phyloP scores from a whole-genome alignment of 1,140 invertebrate species.

The Drosophila willistoni region DNA sequence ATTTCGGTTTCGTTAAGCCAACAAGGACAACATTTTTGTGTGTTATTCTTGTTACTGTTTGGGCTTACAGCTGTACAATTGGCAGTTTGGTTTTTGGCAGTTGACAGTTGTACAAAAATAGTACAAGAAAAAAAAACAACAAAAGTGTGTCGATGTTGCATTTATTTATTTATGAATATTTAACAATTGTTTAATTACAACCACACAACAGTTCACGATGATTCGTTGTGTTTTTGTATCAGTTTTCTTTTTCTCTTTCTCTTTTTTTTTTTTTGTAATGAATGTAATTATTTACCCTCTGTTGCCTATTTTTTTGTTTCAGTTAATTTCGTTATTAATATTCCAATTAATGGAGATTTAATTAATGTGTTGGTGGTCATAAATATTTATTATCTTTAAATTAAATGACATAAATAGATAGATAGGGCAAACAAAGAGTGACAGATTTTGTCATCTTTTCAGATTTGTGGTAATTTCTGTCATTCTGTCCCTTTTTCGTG shows the following conservation, averaged over 20 bases:
- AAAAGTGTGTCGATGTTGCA: background rate
- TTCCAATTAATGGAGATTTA: constrained; percentile 33
- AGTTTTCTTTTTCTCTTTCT: background rate
- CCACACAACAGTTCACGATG: background rate
- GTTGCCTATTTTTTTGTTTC: constrained; percentile 34
- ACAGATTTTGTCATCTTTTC: constrained; percentile 18
- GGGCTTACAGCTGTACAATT: background rate
- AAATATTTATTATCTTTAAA: constrained; percentile 26
- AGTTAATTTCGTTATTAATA: constrained; percentile 44
- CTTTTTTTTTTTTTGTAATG: constrained; percentile 11
- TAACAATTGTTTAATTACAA: constrained; percentile 5
- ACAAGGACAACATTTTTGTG: constrained; percentile 3
- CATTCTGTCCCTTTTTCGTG: constrained; percentile 33
- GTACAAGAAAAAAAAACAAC: background rate
- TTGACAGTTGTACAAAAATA: background rate
- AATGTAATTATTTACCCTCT: constrained; percentile 36
- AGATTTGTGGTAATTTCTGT: constrained; percentile 28
- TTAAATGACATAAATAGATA: constrained; percentile 15
- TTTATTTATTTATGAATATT: constrained; percentile 13
- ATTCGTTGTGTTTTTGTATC: background rate
- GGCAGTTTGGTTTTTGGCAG: background rate
- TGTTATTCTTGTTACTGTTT: background rate
- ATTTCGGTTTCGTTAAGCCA: constrained; percentile 43
- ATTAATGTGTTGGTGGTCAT: constrained; percentile 27
- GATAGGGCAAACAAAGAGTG: constrained; percentile 4